phyloP scores from a whole-genome alignment of 2,797 vertebrate species.

The Neosalanx taihuensis region DNA sequence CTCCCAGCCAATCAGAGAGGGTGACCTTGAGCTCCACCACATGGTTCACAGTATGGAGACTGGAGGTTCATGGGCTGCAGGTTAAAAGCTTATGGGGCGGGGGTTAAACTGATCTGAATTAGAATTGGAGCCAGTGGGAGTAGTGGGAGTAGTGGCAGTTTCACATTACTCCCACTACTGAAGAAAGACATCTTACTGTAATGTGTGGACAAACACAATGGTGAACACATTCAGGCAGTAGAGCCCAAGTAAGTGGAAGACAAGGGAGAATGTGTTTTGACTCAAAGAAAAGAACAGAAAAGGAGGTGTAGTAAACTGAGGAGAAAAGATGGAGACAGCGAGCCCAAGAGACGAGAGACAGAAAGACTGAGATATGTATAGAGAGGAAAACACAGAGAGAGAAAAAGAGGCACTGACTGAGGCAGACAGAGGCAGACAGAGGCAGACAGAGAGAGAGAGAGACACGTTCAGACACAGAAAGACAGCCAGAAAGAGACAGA shows the following conservation, averaged over 20 bases:
- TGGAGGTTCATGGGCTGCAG: not conserved
- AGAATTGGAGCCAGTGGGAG: constrained; percentile 7
- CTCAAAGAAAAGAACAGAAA: too few relatives aligned
- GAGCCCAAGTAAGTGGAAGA: not conserved
- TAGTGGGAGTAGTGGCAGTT: constrained; percentile 11
- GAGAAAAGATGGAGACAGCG: too few relatives aligned
- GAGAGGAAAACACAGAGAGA: not conserved
- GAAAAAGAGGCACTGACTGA: not conserved
- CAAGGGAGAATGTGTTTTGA: not conserved
- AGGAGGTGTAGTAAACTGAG: too few relatives aligned
- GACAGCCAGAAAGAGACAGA: not conserved
- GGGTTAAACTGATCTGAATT: constrained; percentile 10
- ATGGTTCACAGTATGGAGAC: too few relatives aligned
- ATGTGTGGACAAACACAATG: constrained; percentile 16
- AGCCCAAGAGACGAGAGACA: too few relatives aligned
- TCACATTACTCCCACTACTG: not conserved
- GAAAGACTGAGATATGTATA: too few relatives aligned
- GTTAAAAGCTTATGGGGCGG: not conserved
- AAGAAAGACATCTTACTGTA: not conserved
- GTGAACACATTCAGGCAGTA: not conserved
- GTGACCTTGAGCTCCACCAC: too few relatives aligned
- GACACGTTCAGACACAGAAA: not conserved
- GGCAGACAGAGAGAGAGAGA: too few relatives aligned
- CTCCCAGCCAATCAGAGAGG: too few relatives aligned
- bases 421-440: too few relatives aligned